A percentile compares a stretch with the other conserved stretches of the same genome.
Conservation (phyloP, 2,797 vertebrate species). For the Mareca strepera region DNA sequence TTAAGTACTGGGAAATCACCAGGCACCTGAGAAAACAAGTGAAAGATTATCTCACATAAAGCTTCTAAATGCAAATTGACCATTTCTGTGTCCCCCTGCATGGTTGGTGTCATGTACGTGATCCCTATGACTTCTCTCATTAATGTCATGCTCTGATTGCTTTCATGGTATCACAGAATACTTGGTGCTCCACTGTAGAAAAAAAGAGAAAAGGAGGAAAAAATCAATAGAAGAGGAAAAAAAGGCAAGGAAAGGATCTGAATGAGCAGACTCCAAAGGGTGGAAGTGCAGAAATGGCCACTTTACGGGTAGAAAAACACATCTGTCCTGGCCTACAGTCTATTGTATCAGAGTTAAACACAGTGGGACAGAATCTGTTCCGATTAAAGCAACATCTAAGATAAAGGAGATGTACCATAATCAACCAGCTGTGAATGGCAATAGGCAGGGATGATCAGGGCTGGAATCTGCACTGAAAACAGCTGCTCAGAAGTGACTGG, state of each 20-base stretch:
- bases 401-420: neutral
- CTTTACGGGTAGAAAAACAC: neutral
- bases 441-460: neutral
- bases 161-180: neutral
- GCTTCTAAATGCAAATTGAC: neutral
- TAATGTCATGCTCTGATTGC: neutral
- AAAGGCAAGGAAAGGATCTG: neutral
- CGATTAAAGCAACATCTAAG: neutral
- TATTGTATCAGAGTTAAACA: neutral
- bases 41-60: neutral
- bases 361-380: neutral
- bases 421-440: neutral
- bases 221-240: no score
- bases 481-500: neutral
- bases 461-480: neutral
- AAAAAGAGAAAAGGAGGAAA: neutral
- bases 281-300: neutral
- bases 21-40: neutral
- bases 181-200: neutral
- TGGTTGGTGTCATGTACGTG: neutral
- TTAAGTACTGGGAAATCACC: neutral
- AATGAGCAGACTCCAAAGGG: neutral
- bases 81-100: neutral
- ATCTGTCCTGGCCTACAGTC: neutral
- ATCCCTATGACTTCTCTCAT: neutral